phyloP scores from a whole-genome alignment of 2,888 invertebrate genomes.

The Hirtodrosophila duncani region DNA sequence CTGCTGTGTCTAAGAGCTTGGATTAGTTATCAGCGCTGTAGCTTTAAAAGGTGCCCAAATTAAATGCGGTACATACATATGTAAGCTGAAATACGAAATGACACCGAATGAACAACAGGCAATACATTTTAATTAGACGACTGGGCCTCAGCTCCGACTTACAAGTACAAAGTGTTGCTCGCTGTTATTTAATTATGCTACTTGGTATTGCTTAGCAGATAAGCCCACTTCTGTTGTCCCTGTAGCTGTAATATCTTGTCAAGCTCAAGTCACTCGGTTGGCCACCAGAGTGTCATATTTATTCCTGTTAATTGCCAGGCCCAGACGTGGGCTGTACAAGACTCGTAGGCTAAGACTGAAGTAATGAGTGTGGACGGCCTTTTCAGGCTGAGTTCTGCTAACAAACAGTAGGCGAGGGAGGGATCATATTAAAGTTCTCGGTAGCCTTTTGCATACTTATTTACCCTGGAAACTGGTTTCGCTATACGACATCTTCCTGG shows the following conservation, averaged over 20 bases:
- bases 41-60: too few species aligned
- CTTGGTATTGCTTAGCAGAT: slow-evolving; percentile 40
- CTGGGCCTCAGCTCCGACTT: too few species aligned
- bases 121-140: slow-evolving; percentile 58
- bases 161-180: neutral
- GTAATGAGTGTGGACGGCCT: neutral
- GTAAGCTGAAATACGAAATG: too few species aligned
- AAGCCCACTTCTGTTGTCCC: slow-evolving; percentile 19
- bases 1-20: slow-evolving; percentile 15
- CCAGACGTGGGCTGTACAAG: slow-evolving; percentile 17
- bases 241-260: slow-evolving; percentile 23
- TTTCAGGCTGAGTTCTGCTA: too few species aligned
- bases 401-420: too few species aligned
- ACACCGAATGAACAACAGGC: slow-evolving; percentile 22
- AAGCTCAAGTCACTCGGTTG: slow-evolving; percentile 31
- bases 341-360: neutral
- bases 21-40: too few species aligned
- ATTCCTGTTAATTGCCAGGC: slow-evolving; percentile 45
- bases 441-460: slow-evolving; percentile 7
- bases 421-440: neutral
- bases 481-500: too few species aligned
- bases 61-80: too few species aligned
- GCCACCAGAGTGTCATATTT: slow-evolving; percentile 39
- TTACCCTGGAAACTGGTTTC: slow-evolving; percentile 25
- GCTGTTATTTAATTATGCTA: slow-evolving; percentile 20